These are phyloP conservation scores for Leiothrix lutea DNA, from an alignment of 2,113 vertebrate species.

Conservation along the genomic window DNA sequence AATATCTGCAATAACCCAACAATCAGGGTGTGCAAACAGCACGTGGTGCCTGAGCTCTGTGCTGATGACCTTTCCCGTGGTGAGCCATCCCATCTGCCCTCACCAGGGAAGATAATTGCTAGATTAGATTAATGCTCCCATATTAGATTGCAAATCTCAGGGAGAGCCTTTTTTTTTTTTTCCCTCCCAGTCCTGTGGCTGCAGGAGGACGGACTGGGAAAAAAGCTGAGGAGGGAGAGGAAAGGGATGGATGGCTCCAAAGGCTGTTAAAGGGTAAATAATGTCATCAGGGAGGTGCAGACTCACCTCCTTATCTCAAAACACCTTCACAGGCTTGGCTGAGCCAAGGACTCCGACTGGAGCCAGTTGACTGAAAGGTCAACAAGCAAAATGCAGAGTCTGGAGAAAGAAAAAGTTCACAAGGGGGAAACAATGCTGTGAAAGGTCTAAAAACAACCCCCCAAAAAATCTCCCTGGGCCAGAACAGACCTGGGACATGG, in stretches of 20 bases:
- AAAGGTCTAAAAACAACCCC: neutral
- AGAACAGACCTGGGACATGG: neutral
- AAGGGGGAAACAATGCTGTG: neutral
- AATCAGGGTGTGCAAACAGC: conserved; percentile 52
- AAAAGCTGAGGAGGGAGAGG: neutral
- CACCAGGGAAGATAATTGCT: conserved; percentile 29
- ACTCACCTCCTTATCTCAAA: neutral
- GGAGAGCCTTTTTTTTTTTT: neutral
- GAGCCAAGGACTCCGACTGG: neutral
- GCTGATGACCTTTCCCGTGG: conserved; percentile 42
- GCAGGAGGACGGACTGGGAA: neutral
- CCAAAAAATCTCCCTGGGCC: neutral
- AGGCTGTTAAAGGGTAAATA: neutral
- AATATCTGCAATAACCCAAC: neutral
- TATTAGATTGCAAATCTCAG: neutral
- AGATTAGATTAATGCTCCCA: conserved; percentile 31
- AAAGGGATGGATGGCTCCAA: neutral
- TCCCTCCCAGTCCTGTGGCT: neutral
- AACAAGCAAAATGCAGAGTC: conserved; percentile 53
- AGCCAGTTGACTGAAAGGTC: conserved; percentile 27
- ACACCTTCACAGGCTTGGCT: neutral
- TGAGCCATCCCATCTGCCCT: conserved; percentile 44
- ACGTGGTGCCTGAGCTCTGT: conserved; percentile 37
- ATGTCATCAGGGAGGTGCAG: neutral
- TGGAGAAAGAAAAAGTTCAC: neutral